Evolutionary conservation across 2,888 invertebrate genomes (phyloP).

Genomic region (Athalia rosae): DNA sequence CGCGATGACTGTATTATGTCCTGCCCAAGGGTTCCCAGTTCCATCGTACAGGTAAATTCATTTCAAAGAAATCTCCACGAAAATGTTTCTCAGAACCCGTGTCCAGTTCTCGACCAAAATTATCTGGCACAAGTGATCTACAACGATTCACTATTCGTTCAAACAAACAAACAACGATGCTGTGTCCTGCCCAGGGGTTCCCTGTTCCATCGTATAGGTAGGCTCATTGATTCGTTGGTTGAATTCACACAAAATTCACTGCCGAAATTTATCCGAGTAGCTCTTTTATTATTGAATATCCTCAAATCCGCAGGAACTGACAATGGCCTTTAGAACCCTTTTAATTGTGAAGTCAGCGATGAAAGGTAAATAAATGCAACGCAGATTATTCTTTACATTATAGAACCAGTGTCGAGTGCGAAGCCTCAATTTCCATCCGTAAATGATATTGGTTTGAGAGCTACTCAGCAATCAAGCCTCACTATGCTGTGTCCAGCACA

Average conservation of each 20-base stretch:
- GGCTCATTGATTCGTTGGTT: constrained; percentile 53
- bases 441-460: constrained; percentile 71
- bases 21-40: constrained; percentile 76
- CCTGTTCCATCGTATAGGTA: constrained; percentile 74
- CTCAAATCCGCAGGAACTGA: not conserved
- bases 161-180: constrained; percentile 69
- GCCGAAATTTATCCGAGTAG: not conserved
- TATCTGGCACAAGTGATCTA: constrained; percentile 72
- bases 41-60: constrained; percentile 74
- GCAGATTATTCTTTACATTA: constrained; percentile 55
- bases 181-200: constrained; percentile 75
- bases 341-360: not conserved
- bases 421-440: constrained; percentile 73
- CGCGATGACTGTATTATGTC: constrained; percentile 75
- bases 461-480: constrained; percentile 72
- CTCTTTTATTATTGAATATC: not conserved
- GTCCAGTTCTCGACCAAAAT: constrained; percentile 76
- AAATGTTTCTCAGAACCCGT: constrained; percentile 74
- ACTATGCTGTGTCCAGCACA: constrained; percentile 83
- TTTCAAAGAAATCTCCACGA: not conserved
- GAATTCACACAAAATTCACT: not conserved
- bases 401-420: constrained; percentile 75
- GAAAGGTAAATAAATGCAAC: constrained; percentile 32
- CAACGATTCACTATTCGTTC: constrained; percentile 68
- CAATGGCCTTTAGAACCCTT: constrained; percentile 11